phyloP scores from a whole-genome alignment of 2,113 vertebrate genomes.

The Litocranius walleri region DNA sequence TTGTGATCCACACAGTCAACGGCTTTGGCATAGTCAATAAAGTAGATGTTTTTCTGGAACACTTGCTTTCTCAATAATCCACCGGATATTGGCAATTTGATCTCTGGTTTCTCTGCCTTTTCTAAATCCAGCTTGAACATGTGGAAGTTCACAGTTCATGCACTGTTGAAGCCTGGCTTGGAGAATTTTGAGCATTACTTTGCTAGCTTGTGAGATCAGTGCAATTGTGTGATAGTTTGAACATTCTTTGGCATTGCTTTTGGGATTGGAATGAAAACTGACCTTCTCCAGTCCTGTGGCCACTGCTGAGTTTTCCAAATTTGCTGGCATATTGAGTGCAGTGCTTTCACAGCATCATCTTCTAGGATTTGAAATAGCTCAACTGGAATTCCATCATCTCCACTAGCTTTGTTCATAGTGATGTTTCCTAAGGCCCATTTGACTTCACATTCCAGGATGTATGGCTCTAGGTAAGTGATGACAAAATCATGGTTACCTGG shows the following conservation, averaged over 20 bases:
- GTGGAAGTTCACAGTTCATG: background rate
- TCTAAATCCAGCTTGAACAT: background rate
- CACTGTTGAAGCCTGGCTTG: background rate
- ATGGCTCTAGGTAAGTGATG: background rate
- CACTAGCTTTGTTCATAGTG: background rate
- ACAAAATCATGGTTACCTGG: background rate
- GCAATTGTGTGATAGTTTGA: background rate
- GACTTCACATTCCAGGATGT: background rate
- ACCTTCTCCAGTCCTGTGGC: background rate
- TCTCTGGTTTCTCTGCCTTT: background rate
- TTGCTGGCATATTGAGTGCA: background rate
- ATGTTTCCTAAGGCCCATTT: background rate
- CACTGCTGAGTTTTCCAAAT: background rate
- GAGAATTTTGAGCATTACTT: background rate
- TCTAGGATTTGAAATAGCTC: background rate
- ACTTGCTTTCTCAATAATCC: background rate
- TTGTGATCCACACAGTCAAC: background rate
- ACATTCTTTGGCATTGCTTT: background rate
- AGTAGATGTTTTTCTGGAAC: background rate
- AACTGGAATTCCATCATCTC: background rate
- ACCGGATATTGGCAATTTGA: background rate
- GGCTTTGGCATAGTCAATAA: background rate
- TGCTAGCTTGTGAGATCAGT: background rate
- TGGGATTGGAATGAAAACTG: background rate
- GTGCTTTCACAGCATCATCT: background rate